Conservation (phyloP, 2,113 vertebrate species). For the Fregata magnificens region DNA sequence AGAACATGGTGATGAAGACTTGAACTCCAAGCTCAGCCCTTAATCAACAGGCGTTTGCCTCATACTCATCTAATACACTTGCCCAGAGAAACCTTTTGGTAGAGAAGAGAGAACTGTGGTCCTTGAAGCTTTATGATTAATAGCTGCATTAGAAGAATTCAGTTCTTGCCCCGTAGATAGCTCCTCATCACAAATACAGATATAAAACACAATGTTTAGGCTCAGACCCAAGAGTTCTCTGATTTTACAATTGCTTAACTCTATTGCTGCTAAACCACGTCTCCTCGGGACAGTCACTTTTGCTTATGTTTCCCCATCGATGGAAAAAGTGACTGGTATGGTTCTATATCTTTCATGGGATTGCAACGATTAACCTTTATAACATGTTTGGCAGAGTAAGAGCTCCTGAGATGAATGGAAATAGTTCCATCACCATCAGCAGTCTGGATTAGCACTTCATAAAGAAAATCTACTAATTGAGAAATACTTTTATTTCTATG, state of each 20-base stretch:
- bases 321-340: background rate
- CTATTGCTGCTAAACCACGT: background rate
- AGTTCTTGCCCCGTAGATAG: background rate
- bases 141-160: background rate
- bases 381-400: background rate
- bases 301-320: background rate
- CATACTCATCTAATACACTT: background rate
- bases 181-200: background rate
- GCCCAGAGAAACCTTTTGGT: background rate
- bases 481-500: background rate
- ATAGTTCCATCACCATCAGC: background rate
- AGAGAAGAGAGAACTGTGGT: background rate
- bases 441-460: background rate
- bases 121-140: background rate
- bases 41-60: slow-evolving; percentile 23
- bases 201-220: background rate
- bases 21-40: slow-evolving; percentile 16
- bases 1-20: slow-evolving; percentile 7
- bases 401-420: background rate
- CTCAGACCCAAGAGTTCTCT: background rate
- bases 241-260: background rate
- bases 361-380: background rate
- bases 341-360: background rate
- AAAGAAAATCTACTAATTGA: background rate
- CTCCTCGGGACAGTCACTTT: background rate